These are phyloP conservation scores for Agrochola lychnidis DNA, from an alignment of 2,888 invertebrate species.

Conservation along the genomic window DNA sequence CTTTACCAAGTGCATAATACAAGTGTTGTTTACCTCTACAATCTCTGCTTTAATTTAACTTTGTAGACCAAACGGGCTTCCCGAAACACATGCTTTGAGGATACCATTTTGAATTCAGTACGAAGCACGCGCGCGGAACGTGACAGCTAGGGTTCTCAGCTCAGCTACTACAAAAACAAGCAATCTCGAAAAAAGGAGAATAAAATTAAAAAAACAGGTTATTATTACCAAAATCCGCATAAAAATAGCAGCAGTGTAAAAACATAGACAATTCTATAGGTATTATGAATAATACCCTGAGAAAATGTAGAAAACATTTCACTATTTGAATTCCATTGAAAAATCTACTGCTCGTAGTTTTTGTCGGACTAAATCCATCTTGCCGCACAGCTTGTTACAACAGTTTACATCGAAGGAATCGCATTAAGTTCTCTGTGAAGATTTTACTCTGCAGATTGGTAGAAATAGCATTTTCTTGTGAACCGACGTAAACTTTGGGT, in stretches of 20 bases:
- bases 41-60: background rate
- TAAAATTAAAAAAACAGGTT: background rate
- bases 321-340: slow-evolving; percentile 6
- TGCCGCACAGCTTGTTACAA: slow-evolving; percentile 30
- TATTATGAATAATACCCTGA: background rate
- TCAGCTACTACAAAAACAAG: background rate
- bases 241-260: background rate
- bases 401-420: slow-evolving; percentile 40
- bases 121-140: slow-evolving; percentile 15
- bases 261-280: background rate
- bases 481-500: slow-evolving; percentile 25
- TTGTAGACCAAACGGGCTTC: slow-evolving; percentile 10
- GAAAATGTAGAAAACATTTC: slow-evolving; percentile 8
- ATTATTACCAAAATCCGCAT: background rate
- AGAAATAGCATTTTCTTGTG: slow-evolving; percentile 32
- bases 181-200: background rate
- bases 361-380: slow-evolving; percentile 44
- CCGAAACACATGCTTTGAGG: slow-evolving; percentile 25
- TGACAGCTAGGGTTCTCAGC: slow-evolving; percentile 1
- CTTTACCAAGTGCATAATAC: background rate
- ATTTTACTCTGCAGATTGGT: slow-evolving; percentile 31
- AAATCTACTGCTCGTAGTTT: slow-evolving; percentile 34
- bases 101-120: slow-evolving; percentile 22
- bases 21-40: background rate
- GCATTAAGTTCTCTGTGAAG: slow-evolving; percentile 34